phyloP scores from a whole-genome alignment of 1,140 invertebrate species.

The Chironomus tepperi region DNA sequence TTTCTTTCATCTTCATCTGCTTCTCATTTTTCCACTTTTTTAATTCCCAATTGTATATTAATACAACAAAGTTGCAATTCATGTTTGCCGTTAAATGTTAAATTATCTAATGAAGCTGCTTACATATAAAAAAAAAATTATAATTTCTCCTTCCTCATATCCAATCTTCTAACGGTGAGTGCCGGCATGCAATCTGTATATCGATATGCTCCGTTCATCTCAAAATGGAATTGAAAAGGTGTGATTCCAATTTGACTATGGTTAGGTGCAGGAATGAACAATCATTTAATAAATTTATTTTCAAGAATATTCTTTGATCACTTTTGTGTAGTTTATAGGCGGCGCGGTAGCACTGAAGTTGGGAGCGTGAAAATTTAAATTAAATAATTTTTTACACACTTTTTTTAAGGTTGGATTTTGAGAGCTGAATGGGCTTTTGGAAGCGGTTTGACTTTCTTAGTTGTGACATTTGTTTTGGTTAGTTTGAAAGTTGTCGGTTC shows the following conservation, averaged over 20 bases:
- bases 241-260: not conserved
- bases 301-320: not conserved
- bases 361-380: not conserved
- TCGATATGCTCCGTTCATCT: not conserved
- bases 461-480: too few relatives aligned
- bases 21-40: too few relatives aligned
- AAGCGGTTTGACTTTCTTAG: too few relatives aligned
- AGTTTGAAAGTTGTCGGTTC: too few relatives aligned
- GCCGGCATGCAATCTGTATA: too few relatives aligned
- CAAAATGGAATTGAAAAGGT: not conserved
- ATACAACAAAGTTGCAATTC: not conserved
- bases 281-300: not conserved
- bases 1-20: too few relatives aligned
- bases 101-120: not conserved
- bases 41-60: too few relatives aligned
- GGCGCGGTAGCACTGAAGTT: not conserved
- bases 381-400: not conserved
- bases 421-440: too few relatives aligned
- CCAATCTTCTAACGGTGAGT: too few relatives aligned
- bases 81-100: not conserved
- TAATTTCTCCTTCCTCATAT: not conserved
- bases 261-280: not conserved
- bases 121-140: not conserved
- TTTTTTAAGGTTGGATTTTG: not conserved
- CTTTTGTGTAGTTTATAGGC: not conserved